These are phyloP conservation scores for Athalia rosae DNA, from an alignment of 2,888 invertebrate species.

Conservation along the genomic window DNA sequence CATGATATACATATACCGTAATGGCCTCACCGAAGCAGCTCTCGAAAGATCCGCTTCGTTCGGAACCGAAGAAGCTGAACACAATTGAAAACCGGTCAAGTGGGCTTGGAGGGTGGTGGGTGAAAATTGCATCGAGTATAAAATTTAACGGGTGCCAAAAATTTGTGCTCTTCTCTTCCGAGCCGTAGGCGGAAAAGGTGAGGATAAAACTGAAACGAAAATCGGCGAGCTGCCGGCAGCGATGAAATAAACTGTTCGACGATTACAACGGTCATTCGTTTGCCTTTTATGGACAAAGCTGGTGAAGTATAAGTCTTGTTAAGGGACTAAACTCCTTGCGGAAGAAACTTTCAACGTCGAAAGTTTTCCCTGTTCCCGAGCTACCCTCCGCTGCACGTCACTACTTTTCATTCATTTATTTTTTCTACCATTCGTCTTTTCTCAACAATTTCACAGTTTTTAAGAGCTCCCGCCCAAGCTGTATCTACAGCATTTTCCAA, in stretches of 20 bases:
- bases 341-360: background rate
- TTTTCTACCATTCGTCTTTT: background rate
- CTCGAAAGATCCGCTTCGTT: no score
- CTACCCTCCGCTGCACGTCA: background rate
- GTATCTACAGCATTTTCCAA: no score
- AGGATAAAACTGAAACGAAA: background rate
- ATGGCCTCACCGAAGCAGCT: no score
- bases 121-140: background rate
- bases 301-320: background rate
- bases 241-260: conserved; percentile 15
- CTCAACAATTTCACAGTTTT: no score
- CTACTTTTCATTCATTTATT: background rate
- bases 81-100: no score
- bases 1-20: no score
- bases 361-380: background rate
- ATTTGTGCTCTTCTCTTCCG: background rate
- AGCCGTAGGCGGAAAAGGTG: background rate
- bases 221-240: background rate
- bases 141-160: background rate
- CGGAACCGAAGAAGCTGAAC: no score
- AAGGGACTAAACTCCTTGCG: background rate
- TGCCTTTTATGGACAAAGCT: background rate
- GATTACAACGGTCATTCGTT: conserved; percentile 27
- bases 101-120: no score
- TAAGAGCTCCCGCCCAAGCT: no score